These are phyloP conservation scores for Pionites leucogaster DNA, from an alignment of 2,113 vertebrate species.

Conservation along the genomic window DNA sequence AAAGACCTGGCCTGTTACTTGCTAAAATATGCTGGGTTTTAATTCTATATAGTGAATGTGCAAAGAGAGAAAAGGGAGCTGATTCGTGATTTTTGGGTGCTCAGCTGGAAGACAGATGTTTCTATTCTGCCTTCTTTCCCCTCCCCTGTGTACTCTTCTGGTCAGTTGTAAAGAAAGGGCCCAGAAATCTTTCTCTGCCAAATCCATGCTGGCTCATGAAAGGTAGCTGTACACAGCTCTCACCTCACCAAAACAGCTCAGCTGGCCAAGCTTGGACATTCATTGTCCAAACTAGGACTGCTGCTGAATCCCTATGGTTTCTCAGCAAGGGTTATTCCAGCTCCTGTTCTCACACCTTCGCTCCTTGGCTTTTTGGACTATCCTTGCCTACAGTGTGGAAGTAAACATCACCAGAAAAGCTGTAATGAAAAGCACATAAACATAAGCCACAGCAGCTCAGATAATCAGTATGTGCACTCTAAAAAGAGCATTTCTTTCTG, in stretches of 20 bases:
- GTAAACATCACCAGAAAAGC: not conserved
- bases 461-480: not conserved
- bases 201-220: not conserved
- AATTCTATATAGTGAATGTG: not conserved
- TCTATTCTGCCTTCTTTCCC: not conserved
- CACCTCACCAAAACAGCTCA: not conserved
- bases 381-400: rapidly evolving
- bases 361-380: not conserved
- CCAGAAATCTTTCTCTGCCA: not conserved
- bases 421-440: not conserved
- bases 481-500: not conserved
- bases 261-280: not conserved
- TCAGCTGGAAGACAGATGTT: not conserved
- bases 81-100: not conserved
- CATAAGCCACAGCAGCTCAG: not conserved
- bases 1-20: not conserved
- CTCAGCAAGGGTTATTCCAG: not conserved
- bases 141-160: not conserved
- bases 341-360: not conserved
- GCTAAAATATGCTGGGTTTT: not conserved
- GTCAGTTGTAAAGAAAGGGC: not conserved
- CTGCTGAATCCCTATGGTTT: not conserved
- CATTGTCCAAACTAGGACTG: not conserved
- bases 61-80: not conserved
- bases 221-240: not conserved